Base-by-base conservation (phyloP, 2,797 vertebrate species). In the Sebastes trivittatus region DNA sequence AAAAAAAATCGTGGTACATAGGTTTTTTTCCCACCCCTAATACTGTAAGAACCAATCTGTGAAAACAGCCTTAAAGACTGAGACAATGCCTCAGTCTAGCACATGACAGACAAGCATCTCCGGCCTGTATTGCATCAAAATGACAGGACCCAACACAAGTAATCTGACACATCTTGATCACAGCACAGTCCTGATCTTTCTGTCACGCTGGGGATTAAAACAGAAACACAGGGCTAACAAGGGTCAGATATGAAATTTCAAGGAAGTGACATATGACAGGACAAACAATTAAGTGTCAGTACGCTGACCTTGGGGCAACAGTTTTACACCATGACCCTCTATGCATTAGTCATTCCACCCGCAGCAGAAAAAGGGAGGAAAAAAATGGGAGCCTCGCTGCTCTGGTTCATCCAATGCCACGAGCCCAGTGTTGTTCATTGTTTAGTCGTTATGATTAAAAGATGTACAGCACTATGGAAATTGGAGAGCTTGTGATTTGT, bases 231-330 rank as follows among this genome's bases (percentile, higher is more conserved):
- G 81, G 91, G 93, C 88, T 91, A 94, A 93, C 92, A 89, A 89
- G 90, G 93, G 94, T 93, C 89, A 94, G 84, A 94, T 94, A 94
- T 95, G 93, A 95, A 93, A 94, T 93, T 94, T 95, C 91, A 90
- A 90, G 88, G 91, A 95, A 94, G 94, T 93, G 94, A 95, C 94
- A 95, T 89, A 94, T 95, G 94, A 95, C 93, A 95, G 92, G 94
- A 94, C 90, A 94, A 95, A 95, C 94, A 93, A 94, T 95, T 91
- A 94, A 94, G 93, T 93, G 95, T 96, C 94, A 95, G 88, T 87
- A 65, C 5, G 78, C 85, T 89, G 93, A 95, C 93, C 93, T 89
- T 85, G 84, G 94, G 95, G 91, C 95, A 94, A 88, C 88, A 90
- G 90, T 94, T 95, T 94, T 93, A 94, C 92, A 93, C 92, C 87